Evolutionary conservation across 2,797 vertebrate genomes (phyloP), one percentile per base, ranked within the genome.

Genomic region (Neopelma chrysocephalum): DNA sequence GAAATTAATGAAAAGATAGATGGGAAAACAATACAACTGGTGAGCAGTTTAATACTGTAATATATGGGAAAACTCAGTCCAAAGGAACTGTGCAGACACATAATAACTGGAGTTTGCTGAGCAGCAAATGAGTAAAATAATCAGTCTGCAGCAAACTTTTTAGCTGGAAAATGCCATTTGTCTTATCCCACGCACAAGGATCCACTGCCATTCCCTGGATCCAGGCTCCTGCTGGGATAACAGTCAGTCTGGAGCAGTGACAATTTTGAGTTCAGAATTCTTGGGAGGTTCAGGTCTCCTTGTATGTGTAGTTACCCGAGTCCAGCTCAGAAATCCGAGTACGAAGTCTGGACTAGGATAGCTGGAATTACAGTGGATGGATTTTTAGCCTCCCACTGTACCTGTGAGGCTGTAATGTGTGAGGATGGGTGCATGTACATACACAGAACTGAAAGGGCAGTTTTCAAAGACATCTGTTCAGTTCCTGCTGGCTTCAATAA

Each of bases 401-500:
- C 20, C 11, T 5, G 2, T 32, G 54, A 69, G 20, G 3, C 1
- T 58, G 15, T 65, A 8, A 47, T 7, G 4, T 75, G 3, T 53
- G 36, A 58, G 13, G 34, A 42, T 32, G 57, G 42, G 8, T 84
- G 29, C 6, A 4, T 36, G 32, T 38, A 58, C 15, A 32, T 29
- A 32, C 13, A 31, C 15, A 27, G 36, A 90, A 94, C 53, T 84
- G 26, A 57, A 83, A 89, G 5, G 47, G 27, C 58, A 78, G 3
- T 87, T 95, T 90, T 68, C 34, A 51, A 65, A 87, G 62, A 65
- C 65, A 68, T 90, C 53, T 90, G 57, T 87, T 96, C 36, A 45
- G 47, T 15, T 91, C n/a, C 51, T 73, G 60, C 43, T 80, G 75
- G 48, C 48, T 87, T 8, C 17, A 32, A 57, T 79, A 79, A 53